Evolutionary conservation across 1,140 invertebrate genomes (phyloP).

Genomic region (Cyclargus thomasi): DNA sequence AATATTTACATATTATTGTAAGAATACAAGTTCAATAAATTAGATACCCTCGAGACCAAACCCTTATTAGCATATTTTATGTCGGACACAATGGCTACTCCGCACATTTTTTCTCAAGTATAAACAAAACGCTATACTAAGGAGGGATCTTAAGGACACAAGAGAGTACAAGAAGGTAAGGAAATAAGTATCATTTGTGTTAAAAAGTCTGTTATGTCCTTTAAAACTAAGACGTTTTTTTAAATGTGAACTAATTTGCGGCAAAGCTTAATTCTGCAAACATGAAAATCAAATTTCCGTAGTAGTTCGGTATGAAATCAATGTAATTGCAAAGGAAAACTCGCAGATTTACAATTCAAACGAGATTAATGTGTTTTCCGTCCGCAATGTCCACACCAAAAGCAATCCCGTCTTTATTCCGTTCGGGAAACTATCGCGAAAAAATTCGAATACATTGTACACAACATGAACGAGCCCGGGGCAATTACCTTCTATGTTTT

Average conservation of each 20-base stretch:
- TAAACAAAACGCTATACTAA: not conserved
- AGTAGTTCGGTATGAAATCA: conserved; percentile 3
- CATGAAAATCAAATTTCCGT: conserved; percentile 27
- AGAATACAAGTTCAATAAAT: conserved; percentile 3
- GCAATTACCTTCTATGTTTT: not conserved
- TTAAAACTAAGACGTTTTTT: too few species aligned
- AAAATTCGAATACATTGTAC: not conserved
- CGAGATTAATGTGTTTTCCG: not conserved
- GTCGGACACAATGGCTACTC: not conserved
- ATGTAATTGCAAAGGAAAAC: not conserved
- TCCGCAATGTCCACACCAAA: conserved; percentile 1
- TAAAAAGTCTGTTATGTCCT: too few species aligned
- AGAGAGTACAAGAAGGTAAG: too few species aligned
- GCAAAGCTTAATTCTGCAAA: too few species aligned
- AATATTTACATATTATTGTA: conserved; percentile 1
- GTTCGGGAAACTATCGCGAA: not conserved
- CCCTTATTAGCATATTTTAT: conserved; percentile 2
- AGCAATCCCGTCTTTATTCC: not conserved
- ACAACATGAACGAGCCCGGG: not conserved
- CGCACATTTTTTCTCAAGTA: not conserved
- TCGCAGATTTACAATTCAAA: conserved; percentile 9
- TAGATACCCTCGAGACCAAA: not conserved
- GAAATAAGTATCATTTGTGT: too few species aligned
- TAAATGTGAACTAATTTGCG: too few species aligned
- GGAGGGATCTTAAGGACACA: not conserved